Evolutionary conservation across 1,140 invertebrate genomes (phyloP), one percentile per base, ranked within the genome.

Genomic region (Drosophila hydei): DNA sequence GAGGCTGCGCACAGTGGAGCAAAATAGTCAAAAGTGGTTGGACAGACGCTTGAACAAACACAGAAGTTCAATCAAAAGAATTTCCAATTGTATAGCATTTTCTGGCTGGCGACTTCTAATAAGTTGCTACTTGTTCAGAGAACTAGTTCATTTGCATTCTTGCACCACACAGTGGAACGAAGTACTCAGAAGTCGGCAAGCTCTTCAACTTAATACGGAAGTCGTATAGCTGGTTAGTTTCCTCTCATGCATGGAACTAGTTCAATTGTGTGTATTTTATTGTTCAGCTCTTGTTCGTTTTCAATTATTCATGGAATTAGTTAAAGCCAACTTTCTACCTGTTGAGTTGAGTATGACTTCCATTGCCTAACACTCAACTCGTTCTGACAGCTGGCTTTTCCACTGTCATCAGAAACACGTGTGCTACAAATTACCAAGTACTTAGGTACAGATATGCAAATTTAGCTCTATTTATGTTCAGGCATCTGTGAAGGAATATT

Each of bases 1-100:
- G 52, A 71, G 60, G 45, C 61, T 71, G 68, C 11, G 62, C 68
- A 71, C 60, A 71, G 25, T 70, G 67, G 59, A 11, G 18, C 27
- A 47, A 55, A 52, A 14, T 14, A 25, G 2, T 6, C 14, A 9
- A 38, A 27, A 52, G 51, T 14, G 27, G n/a, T 7, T 3, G 2
- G 6, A 48, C 30, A 11, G 7, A 8, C 27, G 7, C 27, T 30
- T 9, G 7, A 8, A 30, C 27, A 30, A 30, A 8, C 7, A 8
- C 0, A 8, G 30, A 1, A 33, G 30, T 12, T 11, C 30, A 11
- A 11, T 3, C 8, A 11, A 33, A 33, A 33, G 30, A 33, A 23
- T 2, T 47, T 47, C 9, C 5, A 5, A 0, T n/a, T 45, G 2
- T 12, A 12, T 21, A 1, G 19, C 5, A 0, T 7, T 0, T 8